Base-by-base conservation (phyloP, 2,888 invertebrate species). In the Netelia virgata region DNA sequence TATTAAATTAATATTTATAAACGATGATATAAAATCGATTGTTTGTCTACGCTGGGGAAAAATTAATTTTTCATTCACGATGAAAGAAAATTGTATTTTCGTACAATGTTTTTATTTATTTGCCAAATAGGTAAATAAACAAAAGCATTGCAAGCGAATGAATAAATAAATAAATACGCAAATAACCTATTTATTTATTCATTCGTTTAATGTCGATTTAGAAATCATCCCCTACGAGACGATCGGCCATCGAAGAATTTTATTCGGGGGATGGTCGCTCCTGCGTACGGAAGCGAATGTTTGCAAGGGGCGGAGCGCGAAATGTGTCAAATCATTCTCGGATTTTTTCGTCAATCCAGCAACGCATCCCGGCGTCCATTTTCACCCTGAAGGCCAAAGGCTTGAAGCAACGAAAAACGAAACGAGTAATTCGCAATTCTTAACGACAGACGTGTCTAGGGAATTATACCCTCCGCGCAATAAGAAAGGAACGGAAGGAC, bases 221-320 rank as follows among this genome's bases (percentile, higher is more conserved):
- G 16, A n/a, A 53, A 16, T 53, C 53, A 53, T 53, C 36, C 53
- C 3, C 16, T 50, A 50, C 41, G 16, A 18, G 41, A 69, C 18
- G 16, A 20, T 43, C 82, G 74, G 76, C 84, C 81, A 82, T 72
- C 64, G 41, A 23, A 55, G 20, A 47, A 57, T 70, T 70, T 50
- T 50, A 66, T 57, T 47, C 59, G 77, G 64, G 74, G 70, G 59
- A 74, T 75, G 78, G 74, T 47, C 63, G 53, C 20, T 53, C 14
- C 76, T 61, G 66, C 53, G 77, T 77, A 81, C 73, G 80, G 82
- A 84, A 87, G 78, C 90, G 84, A 90, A 90, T 90, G 90, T 89
- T 89, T 86, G 18, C 68, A 50, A 89, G 86, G 92, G 93, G 93
- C 92, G 92, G 92, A 88, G 92, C 92, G 90, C 90, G 90, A 92